Base-by-base conservation (phyloP, 1,140 invertebrate species). In the Sycophila sp. region DNA sequence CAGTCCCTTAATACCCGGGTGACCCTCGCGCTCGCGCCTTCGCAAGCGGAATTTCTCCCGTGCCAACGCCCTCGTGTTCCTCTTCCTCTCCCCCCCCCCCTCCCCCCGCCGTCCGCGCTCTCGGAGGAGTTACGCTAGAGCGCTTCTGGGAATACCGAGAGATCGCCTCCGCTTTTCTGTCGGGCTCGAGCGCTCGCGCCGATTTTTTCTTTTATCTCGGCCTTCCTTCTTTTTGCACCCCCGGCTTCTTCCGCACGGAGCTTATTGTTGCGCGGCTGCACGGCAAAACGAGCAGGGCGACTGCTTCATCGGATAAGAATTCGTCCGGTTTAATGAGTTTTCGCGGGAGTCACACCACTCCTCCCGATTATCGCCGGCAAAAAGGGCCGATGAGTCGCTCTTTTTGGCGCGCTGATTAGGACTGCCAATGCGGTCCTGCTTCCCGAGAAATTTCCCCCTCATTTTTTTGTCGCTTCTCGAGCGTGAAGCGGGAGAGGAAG, bases 11-110 rank as follows among this genome's bases (percentile, higher is more conserved):
- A 72, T 73, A 69, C 7, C 71, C 59, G 59, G 69, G 63, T 75
- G 74, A 74, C 73, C 73, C 72, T 73, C 69, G 65, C 67, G 45
- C 15, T 32, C 47, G 34, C 34, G 26, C 10, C 4, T 22, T 32
- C 4, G 45, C 36, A 0, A 24, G 64, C 55, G 74, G 74, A 77
- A 77, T 78, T 75, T 74, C n/a, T 69, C 71, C 73, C 42, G 62
- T 64, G 71, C 40, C 68, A 74, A 74, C 72, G 72, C 65, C 74
- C 73, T 78, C 40, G 36, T 34, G 42, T n/a, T n/a, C n/a, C n/a
- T n/a, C n/a, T n/a, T n/a, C n/a, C n/a, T n/a, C n/a, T n/a, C n/a
- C n/a, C n/a, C n/a, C n/a, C n/a, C n/a, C n/a, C n/a, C n/a, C n/a
- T n/a, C n/a, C n/a, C n/a, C n/a, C n/a, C n/a, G n/a, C n/a, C n/a